Conservation (phyloP, 2,113 vertebrate genomes). For the Pelecanoides urinatrix region DNA sequence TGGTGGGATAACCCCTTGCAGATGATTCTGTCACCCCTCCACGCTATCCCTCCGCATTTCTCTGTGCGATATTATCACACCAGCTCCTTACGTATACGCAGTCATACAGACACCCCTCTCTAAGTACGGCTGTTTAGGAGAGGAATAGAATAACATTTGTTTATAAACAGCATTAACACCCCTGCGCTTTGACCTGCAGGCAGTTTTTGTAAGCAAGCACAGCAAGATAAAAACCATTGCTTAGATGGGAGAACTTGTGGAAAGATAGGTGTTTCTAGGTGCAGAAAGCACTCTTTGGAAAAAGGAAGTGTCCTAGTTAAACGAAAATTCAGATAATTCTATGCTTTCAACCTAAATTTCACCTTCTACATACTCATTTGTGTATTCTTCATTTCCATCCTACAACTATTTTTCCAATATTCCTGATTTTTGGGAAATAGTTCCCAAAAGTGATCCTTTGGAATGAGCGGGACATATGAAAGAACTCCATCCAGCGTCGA, state of each 20-base stretch:
- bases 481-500: background rate
- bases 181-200: background rate
- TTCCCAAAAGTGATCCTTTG: background rate
- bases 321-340: background rate
- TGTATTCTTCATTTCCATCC: background rate
- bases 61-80: rapidly evolving
- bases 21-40: no score
- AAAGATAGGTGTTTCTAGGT: background rate
- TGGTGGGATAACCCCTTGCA: background rate
- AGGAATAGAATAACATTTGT: background rate
- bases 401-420: background rate
- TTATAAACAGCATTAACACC: background rate
- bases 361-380: background rate
- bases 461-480: background rate
- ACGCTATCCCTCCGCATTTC: background rate
- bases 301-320: background rate
- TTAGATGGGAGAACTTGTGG: background rate
- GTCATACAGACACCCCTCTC: background rate
- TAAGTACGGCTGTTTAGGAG: background rate
- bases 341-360: background rate
- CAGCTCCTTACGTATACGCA: background rate
- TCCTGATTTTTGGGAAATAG: background rate
- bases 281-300: background rate
- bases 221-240: background rate
- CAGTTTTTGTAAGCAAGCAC: background rate